Base-by-base conservation (phyloP, 2,113 vertebrate genomes). In the Zosterops hypoxanthus region DNA sequence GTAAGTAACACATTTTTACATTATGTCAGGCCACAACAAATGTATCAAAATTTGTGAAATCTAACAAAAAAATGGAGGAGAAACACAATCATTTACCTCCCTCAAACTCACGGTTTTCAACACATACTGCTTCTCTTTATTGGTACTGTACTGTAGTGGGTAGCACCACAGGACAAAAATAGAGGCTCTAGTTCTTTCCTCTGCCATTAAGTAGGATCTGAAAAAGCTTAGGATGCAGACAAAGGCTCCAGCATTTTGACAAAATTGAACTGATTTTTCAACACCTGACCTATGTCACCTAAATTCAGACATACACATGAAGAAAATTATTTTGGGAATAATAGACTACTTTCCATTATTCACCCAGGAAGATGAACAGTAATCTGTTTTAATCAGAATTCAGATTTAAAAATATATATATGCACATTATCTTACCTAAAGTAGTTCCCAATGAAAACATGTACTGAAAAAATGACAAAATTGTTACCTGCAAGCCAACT, bases 401-500 rank as follows among this genome's bases (percentile, higher is more conserved):
- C 8, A 76, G 11, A 42, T 49, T 49, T n/a, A 46, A 79, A 61
- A 77, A 3, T 5, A 36, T 2, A 72, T 2, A 65, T 5, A 33
- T 2, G 52, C 5, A n/a, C 8, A 70, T 28, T 34, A 39, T 68
- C 68, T 59, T 79, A 76, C 21, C 9, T 77, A 16, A 44, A 70
- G 36, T 26, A 87, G 12, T 10, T 24, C 36, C 41, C 41, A 71
- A 12, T 15, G 6, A 88, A 84, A 79, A 46, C 3, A 79, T 2
- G 3, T 26, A 25, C 36, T 66, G 8, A 68, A 91, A 90, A 90
- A 78, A 22, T 15, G 3, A 47, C 19, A 87, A 81, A 82, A 64
- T 46, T 14, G 18, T 76, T 96, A 98, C 98, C 98, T 98, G 98
- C 55, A 98, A 94, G 66, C 90, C 84, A 85, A 31, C 33, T 50